Conservation (phyloP, 1,140 invertebrate genomes). For the Zaprionus vittiger region DNA sequence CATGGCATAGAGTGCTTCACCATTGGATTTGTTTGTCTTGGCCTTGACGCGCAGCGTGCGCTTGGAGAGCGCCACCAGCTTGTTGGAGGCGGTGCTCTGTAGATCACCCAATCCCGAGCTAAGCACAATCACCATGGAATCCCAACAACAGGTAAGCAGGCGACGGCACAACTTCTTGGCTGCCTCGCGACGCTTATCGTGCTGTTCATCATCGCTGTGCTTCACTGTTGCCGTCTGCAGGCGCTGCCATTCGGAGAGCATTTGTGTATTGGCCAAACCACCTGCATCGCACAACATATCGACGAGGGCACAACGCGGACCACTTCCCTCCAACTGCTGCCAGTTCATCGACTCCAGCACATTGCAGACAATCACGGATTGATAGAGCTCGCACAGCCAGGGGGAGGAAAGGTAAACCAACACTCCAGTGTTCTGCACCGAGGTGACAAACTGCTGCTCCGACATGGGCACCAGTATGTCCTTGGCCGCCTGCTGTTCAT, state of each 20-base stretch:
- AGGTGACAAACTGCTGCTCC: slow-evolving; percentile 94
- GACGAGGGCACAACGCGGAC: slow-evolving; percentile 74
- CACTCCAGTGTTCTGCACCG: slow-evolving; percentile 95
- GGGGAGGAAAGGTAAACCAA: slow-evolving; percentile 95
- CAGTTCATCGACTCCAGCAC: slow-evolving; percentile 86
- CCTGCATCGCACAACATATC: slow-evolving; percentile 89
- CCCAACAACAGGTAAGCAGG: slow-evolving; percentile 95
- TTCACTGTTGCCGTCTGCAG: slow-evolving; percentile 89
- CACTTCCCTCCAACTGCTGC: slow-evolving; percentile 63
- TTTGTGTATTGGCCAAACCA: slow-evolving; percentile 91
- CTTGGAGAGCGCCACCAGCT: slow-evolving; percentile 86
- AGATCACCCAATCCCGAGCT: slow-evolving; percentile 90
- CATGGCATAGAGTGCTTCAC: slow-evolving; percentile 91
- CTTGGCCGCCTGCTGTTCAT: slow-evolving; percentile 86
- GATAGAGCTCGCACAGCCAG: slow-evolving; percentile 96
- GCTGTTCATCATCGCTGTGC: slow-evolving; percentile 86
- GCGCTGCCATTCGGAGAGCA: slow-evolving; percentile 93
- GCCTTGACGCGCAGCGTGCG: slow-evolving; percentile 85
- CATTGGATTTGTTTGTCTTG: slow-evolving; percentile 86
- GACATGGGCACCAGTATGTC: slow-evolving; percentile 86
- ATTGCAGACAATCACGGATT: slow-evolving; percentile 91
- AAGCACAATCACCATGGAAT: slow-evolving; percentile 94
- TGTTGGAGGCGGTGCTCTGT: slow-evolving; percentile 85
- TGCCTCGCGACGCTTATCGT: slow-evolving; percentile 86
- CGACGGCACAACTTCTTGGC: slow-evolving; percentile 88